These are phyloP conservation scores for Heteromurus nitidus DNA, from an alignment of 2,888 invertebrate genomes.

Conservation along the genomic window DNA sequence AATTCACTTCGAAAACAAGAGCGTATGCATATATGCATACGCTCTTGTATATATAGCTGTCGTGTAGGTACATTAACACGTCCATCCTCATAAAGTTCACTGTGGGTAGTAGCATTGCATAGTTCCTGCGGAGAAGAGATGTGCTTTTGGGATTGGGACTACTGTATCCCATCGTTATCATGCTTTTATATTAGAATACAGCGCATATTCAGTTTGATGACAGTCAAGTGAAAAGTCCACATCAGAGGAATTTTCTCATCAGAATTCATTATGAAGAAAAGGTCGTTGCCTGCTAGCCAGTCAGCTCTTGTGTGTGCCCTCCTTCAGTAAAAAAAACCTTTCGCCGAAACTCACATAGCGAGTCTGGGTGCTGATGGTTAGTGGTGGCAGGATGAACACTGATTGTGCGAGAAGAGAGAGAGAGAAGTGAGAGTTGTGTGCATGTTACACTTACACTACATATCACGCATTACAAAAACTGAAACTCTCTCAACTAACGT, in stretches of 20 bases:
- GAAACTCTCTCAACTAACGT: too few relatives aligned
- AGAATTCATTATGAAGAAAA: constrained; percentile 38
- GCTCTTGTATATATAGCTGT: neutral
- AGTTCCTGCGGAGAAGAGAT: too few relatives aligned
- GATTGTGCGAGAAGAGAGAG: too few relatives aligned
- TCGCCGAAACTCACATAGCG: neutral
- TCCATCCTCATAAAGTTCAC: neutral
- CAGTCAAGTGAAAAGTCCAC: constrained; percentile 36
- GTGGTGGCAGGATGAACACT: neutral
- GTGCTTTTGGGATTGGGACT: too few relatives aligned
- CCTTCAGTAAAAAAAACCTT: neutral
- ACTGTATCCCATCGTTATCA: too few relatives aligned
- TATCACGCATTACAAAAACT: neutral
- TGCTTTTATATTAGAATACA: too few relatives aligned
- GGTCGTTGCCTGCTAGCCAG: neutral
- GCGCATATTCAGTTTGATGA: too few relatives aligned
- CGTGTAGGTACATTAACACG: neutral
- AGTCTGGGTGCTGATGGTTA: neutral
- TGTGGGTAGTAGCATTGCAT: too few relatives aligned
- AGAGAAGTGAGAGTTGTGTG: too few relatives aligned
- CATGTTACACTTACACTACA: too few relatives aligned
- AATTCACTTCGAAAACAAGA: constrained; percentile 49
- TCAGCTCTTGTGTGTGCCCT: neutral
- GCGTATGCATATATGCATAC: constrained; percentile 16
- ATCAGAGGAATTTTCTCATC: constrained; percentile 42